Evolutionary conservation across 1,140 invertebrate species (phyloP), one percentile per base, ranked within the genome.

Genomic region (Mamestra configurata): DNA sequence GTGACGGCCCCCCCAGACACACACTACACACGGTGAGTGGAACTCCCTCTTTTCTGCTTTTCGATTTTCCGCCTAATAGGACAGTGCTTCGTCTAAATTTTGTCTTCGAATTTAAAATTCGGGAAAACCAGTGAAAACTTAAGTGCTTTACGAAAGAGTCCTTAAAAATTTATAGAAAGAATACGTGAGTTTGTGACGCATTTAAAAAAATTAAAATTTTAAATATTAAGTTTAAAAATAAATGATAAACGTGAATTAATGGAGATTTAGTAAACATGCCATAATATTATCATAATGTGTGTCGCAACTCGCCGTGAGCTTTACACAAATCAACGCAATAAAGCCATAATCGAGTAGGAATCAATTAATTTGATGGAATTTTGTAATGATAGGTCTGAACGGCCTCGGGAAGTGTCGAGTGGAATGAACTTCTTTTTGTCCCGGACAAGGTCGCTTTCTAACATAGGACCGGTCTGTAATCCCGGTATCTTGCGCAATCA

Each of bases 381-480:
- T 75, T 72, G n/a, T 70, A 78, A 66, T 79, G 24, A 59, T 77
- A 15, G 53, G 79, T 77, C 37, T 70, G 35, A 57, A 61, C 57
- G 73, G 73, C 49, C 46, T 75, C 61, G 78, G 70, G 81, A 77
- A 73, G 79, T 68, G 46, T 53, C 46, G 89, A 79, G 86, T 80
- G 81, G 87, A 90, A 90, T 84, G 88, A 89, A 86, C 87, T 84
- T 49, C 77, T 82, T 80, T 76, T 43, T 76, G 76, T 79, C 70
- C 71, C 66, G 82, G 86, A 66, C 88, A 92, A 92, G 90, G 90
- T 89, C 89, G 61, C 89, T 92, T 92, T 92, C 90, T 90, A 87
- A 81, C 79, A 76, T 53, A 40, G 82, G 86, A 92, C 90, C 90
- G 90, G 90, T 92, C 86, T 79, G 59, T 66, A 66, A 79, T 81